phyloP scores from a whole-genome alignment of 2,113 vertebrate genomes.

The Saimiri boliviensis region DNA sequence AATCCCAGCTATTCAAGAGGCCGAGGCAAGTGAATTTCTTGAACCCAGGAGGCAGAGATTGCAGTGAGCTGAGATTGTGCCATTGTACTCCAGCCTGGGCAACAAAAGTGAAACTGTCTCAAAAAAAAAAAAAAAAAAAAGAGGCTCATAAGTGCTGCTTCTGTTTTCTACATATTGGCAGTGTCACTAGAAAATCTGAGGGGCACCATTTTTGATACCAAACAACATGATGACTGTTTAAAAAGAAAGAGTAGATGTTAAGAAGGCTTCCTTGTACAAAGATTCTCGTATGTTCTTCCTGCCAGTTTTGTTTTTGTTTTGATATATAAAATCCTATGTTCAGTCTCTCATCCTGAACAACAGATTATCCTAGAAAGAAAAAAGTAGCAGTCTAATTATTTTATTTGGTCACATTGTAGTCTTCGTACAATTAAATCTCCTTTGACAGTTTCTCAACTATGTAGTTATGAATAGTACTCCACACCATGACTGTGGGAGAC shows the following conservation, averaged over 20 bases:
- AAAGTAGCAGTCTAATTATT: not conserved
- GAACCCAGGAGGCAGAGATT: too few relatives aligned
- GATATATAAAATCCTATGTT: not conserved
- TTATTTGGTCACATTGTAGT: not conserved
- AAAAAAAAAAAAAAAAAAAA: too few relatives aligned
- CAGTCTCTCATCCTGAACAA: not conserved
- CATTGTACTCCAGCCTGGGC: too few relatives aligned
- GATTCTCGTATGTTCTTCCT: not conserved
- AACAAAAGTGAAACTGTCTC: too few relatives aligned
- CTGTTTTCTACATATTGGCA: not conserved
- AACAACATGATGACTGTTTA: not conserved
- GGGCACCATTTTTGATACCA: accelerated
- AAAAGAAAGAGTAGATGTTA: not conserved
- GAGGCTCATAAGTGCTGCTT: not conserved
- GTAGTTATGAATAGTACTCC: not conserved
- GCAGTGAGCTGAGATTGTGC: too few relatives aligned
- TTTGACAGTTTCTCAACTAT: not conserved
- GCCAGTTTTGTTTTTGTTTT: not conserved
- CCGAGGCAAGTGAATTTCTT: too few relatives aligned
- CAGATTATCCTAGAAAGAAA: not conserved
- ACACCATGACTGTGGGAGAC: not conserved
- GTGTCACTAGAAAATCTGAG: not conserved
- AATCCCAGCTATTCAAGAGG: too few relatives aligned
- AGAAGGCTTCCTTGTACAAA: not conserved
- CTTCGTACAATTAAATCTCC: not conserved